Conservation (phyloP, 2,113 vertebrate species). For the Myrmecophaga tridactyla region DNA sequence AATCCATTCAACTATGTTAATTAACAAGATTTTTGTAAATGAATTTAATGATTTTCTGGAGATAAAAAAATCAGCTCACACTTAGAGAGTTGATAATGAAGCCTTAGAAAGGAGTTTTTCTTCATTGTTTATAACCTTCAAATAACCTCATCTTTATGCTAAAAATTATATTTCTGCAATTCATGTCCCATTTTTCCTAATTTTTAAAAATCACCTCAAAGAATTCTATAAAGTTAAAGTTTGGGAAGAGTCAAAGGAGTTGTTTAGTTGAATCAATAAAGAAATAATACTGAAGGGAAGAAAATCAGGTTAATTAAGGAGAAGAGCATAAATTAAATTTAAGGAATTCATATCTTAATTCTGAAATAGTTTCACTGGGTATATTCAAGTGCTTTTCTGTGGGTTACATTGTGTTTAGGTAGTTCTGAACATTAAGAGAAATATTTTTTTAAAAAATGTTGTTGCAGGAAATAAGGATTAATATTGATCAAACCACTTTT, state of each 20-base stretch:
- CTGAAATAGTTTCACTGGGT: background rate
- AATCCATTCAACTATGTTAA: background rate
- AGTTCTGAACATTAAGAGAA: background rate
- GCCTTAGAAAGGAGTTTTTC: background rate
- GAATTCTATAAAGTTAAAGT: background rate
- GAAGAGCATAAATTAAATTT: background rate
- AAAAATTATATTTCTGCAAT: background rate
- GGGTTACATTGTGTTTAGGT: background rate
- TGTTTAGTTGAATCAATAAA: background rate
- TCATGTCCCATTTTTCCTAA: background rate
- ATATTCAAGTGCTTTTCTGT: background rate
- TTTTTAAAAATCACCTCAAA: background rate
- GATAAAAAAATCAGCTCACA: background rate
- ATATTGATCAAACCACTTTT: background rate
- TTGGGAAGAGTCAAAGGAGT: background rate
- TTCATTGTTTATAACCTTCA: background rate
- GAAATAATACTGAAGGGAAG: background rate
- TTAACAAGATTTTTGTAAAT: background rate
- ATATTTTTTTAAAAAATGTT: background rate
- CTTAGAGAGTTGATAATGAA: background rate
- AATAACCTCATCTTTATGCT: background rate
- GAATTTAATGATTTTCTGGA: background rate
- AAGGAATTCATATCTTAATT: background rate
- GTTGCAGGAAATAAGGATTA: background rate
- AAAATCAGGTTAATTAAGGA: background rate